Evolutionary conservation across 2,888 invertebrate species (phyloP).

Genomic region (Drymonia ruficornis): DNA sequence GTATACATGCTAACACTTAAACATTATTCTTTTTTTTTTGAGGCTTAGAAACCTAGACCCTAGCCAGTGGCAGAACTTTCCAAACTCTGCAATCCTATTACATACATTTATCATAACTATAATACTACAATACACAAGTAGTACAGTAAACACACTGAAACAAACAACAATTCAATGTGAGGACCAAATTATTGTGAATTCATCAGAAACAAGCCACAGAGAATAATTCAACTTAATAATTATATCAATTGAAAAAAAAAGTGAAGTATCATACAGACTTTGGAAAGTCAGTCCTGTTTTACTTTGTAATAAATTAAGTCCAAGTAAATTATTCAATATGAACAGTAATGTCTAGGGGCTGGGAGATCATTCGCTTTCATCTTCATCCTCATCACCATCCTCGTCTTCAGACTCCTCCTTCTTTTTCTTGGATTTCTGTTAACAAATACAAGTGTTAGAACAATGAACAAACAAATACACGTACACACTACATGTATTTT

Average conservation of each 20-base stretch:
- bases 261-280: conserved; percentile 67
- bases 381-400: conserved; percentile 86
- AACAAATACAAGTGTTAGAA: conserved; percentile 5
- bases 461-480: conserved; percentile 1
- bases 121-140: conserved; percentile 59
- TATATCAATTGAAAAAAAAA: conserved; percentile 39
- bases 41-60: conserved; percentile 80
- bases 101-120: conserved; percentile 58
- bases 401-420: conserved; percentile 87
- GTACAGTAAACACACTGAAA: conserved; percentile 57
- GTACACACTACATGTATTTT: too few relatives aligned
- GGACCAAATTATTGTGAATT: conserved; percentile 55
- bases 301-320: conserved; percentile 84
- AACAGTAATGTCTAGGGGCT: conserved; percentile 74
- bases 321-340: conserved; percentile 84
- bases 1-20: conserved; percentile 84
- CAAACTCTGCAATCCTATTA: conserved; percentile 75
- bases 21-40: conserved; percentile 74
- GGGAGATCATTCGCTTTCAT: conserved; percentile 87
- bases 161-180: conserved; percentile 67
- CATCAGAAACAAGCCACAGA: conserved; percentile 44
- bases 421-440: conserved; percentile 83
- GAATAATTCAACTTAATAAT: conserved; percentile 36
- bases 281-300: conserved; percentile 82
- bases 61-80: conserved; percentile 81